Evolutionary conservation across 2,888 invertebrate genomes (phyloP).

Genomic region (Pseudococcus longispinus): DNA sequence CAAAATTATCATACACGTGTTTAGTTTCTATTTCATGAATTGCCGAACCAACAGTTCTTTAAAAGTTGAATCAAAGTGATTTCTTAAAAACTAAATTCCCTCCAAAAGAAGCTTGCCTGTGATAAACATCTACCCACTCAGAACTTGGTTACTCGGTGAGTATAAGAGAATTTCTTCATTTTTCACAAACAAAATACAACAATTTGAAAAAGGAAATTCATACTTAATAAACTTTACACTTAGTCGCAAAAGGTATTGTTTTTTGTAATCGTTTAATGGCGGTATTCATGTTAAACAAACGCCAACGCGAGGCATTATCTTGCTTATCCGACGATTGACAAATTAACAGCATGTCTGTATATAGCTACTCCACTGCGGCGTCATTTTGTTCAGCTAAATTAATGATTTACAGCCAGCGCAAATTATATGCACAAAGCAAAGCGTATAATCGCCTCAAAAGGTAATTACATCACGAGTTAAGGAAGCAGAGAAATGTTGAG

Average conservation of each 20-base stretch:
- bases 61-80: too few relatives aligned
- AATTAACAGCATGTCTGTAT: conserved; percentile 15
- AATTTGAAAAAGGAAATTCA: neutral
- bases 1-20: too few relatives aligned
- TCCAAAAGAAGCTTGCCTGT: too few relatives aligned
- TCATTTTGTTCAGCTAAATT: conserved; percentile 13
- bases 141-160: too few relatives aligned
- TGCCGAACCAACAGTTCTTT: too few relatives aligned
- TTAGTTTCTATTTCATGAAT: too few relatives aligned
- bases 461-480: conserved; percentile 24
- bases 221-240: neutral
- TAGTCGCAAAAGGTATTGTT: neutral
- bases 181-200: neutral
- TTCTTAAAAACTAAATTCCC: too few relatives aligned
- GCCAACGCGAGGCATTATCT: neutral
- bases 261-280: neutral
- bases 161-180: too few relatives aligned
- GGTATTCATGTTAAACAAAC: neutral
- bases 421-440: conserved; percentile 31
- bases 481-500: neutral
- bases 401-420: neutral
- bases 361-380: neutral
- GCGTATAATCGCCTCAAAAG: conserved; percentile 25
- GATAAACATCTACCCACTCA: too few relatives aligned
- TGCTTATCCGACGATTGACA: conserved; percentile 24